Evolutionary conservation across 2,888 invertebrate genomes (phyloP), one percentile per base, ranked within the genome.

Genomic region (Idaea biselata): DNA sequence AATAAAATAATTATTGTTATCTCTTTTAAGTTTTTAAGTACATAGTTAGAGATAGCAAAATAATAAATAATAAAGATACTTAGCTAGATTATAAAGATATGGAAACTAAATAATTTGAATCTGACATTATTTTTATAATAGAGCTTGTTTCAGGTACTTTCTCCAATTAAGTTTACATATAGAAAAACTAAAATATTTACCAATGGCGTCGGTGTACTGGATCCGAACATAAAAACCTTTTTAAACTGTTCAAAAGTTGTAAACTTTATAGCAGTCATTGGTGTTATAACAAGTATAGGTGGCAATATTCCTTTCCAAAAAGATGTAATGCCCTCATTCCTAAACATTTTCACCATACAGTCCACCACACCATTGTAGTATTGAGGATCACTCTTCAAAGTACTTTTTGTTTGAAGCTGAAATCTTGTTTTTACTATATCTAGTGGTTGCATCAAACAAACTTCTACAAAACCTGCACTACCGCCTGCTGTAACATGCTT

Each of bases 241-340:
- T 98, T 98, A 79, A 97, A 97, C 84, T 98, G 97, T 87, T 98
- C 98, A 91, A 98, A 99, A 32, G 97, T 96, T 77, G 97, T 95
- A 88, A 99, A 99, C 94, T 99, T 99, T n/a, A 97, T 96, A 17
- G 98, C 98, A 79, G 98, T 88, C 87, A 99, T 99, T 1, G 99
- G 99, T 0, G 98, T 99, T 91, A 99, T 98, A 8, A 97, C 98
- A 66, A 98, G 84, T 73, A 99, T 96, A 7, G 99, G 99, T 6
- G 98, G 99, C 70, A 98, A 74, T 71, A 99, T 97, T 67, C 99
- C 99, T 93, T 98, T 98, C 96, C 97, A 98, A 85, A 96, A 97
- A 11, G 98, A 96, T 59, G 94, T 91, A 11, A 96, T 68, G 1
- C 98, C 98, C 93, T 99, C 99, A 72, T 94, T 93, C 74, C 87